These are phyloP conservation scores for Flabesymbios commensalis DNA, from an alignment of 2,888 invertebrate genomes.

Conservation along the genomic window DNA sequence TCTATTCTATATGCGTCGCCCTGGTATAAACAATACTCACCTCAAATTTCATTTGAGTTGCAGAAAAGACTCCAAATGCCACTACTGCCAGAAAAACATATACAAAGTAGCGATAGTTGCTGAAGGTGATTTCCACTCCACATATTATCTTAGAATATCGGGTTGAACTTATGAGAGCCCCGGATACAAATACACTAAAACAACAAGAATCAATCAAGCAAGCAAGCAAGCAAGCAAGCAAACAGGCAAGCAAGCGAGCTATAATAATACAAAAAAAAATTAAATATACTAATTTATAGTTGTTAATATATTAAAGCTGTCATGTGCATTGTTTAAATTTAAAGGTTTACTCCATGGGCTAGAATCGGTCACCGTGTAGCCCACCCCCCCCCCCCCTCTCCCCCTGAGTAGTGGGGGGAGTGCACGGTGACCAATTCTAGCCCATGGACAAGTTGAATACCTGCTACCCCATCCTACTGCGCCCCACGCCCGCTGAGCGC, in stretches of 20 bases:
- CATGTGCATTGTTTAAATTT: not conserved
- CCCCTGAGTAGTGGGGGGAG: no score
- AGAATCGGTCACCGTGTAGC: no score
- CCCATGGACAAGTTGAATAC: no score
- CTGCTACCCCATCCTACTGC: slow-evolving; percentile 24
- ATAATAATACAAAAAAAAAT: not conserved
- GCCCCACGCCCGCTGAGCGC: slow-evolving; percentile 31
- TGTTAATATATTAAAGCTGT: not conserved
- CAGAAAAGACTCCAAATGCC: slow-evolving; percentile 13
- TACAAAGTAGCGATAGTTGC: slow-evolving; percentile 20
- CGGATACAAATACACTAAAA: slow-evolving; percentile 19
- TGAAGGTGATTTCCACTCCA: slow-evolving; percentile 19
- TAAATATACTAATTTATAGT: not conserved
- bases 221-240: not conserved
- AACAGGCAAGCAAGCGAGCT: not conserved
- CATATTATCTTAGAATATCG: slow-evolving; percentile 14
- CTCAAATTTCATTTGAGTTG: slow-evolving; percentile 12
- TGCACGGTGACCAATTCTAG: no score
- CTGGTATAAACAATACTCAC: no score
- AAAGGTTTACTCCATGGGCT: not conserved
- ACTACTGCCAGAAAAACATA: slow-evolving; percentile 25
- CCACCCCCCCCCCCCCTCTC: no score
- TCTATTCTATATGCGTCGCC: not conserved
- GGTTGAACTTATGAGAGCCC: slow-evolving; percentile 11
- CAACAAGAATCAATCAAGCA: not conserved